A percentile compares a stretch with the other conserved stretches of the same genome.
phyloP scores from a whole-genome alignment of 2,888 invertebrate genomes.

The Eristalinus aeneus region DNA sequence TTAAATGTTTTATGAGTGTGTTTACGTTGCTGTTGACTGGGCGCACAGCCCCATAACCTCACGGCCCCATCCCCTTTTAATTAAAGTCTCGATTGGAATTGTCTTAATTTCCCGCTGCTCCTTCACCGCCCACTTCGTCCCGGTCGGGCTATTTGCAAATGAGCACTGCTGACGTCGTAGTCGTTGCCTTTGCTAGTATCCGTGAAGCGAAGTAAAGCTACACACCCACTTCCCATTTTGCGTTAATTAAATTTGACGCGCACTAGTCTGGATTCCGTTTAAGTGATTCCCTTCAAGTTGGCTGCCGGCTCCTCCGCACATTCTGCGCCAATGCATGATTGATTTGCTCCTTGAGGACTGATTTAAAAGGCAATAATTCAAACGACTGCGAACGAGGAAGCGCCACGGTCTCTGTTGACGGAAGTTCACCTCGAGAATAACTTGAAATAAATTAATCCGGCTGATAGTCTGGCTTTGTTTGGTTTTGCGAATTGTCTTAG shows the following conservation, averaged over 20 bases:
- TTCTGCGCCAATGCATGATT: background rate
- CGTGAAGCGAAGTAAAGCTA: background rate
- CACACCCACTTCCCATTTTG: conserved; percentile 19
- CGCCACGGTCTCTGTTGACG: conserved; percentile 30
- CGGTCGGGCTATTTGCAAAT: conserved; percentile 7
- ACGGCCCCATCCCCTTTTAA: conserved; percentile 18
- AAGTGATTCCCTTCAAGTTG: conserved; percentile 45
- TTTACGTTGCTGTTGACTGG: background rate
- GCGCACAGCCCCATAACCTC: background rate
- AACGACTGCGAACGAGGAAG: conserved; percentile 26
- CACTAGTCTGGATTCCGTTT: conserved; percentile 59
- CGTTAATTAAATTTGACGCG: conserved; percentile 60
- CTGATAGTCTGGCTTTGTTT: conserved; percentile 3
- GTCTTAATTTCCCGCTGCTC: background rate
- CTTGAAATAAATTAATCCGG: conserved; percentile 36
- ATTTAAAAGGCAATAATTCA: background rate
- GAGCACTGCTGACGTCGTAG: background rate
- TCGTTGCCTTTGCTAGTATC: background rate
- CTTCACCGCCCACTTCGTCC: background rate
- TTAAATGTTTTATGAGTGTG: conserved; percentile 23
- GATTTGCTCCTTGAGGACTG: conserved; percentile 7
- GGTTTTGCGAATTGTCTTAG: conserved; percentile 49
- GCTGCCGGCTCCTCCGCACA: background rate
- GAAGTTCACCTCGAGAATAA: conserved; percentile 39
- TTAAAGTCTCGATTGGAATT: conserved; percentile 40